Evolutionary conservation across 1,140 invertebrate genomes (phyloP).

Genomic region (Lepidurus couesii): DNA sequence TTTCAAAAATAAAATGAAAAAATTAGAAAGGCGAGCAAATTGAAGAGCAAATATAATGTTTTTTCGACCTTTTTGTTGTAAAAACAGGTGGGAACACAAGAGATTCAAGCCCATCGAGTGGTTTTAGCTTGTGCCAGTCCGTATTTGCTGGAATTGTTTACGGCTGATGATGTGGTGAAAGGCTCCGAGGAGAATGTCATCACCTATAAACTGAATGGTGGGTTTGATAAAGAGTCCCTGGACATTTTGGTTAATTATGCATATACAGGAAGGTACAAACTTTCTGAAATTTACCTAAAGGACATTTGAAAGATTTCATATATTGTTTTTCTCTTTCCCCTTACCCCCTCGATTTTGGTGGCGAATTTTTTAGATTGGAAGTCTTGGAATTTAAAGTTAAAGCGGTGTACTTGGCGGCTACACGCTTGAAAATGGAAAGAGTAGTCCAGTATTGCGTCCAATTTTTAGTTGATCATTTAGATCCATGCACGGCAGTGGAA

Average conservation of each 20-base stretch:
- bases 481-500: constrained; percentile 62
- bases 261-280: constrained; percentile 59
- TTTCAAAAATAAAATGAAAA: constrained; percentile 35
- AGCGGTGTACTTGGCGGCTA: constrained; percentile 66
- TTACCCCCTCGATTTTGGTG: constrained; percentile 3
- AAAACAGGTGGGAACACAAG: constrained; percentile 59
- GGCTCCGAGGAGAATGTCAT: constrained; percentile 46
- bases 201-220: constrained; percentile 62
- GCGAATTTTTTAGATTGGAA: constrained; percentile 49
- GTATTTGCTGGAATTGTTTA: constrained; percentile 71
- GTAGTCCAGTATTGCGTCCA: constrained; percentile 63
- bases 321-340: neutral
- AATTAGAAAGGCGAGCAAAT: neutral
- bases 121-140: constrained; percentile 69
- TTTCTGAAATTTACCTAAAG: neutral
- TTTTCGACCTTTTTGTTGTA: constrained; percentile 22
- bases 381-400: constrained; percentile 56
- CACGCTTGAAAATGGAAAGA: constrained; percentile 63
- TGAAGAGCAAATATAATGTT: constrained; percentile 17
- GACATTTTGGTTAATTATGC: constrained; percentile 70
- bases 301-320: neutral
- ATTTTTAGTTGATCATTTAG: constrained; percentile 61
- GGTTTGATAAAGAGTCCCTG: constrained; percentile 60
- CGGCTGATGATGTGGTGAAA: constrained; percentile 50
- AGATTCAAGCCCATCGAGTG: constrained; percentile 67